Percentiles rank a stretch among this genome's conserved stretches.
Evolutionary conservation across 2,113 vertebrate genomes (phyloP).

Genomic region (Benitochromis conjunctus): DNA sequence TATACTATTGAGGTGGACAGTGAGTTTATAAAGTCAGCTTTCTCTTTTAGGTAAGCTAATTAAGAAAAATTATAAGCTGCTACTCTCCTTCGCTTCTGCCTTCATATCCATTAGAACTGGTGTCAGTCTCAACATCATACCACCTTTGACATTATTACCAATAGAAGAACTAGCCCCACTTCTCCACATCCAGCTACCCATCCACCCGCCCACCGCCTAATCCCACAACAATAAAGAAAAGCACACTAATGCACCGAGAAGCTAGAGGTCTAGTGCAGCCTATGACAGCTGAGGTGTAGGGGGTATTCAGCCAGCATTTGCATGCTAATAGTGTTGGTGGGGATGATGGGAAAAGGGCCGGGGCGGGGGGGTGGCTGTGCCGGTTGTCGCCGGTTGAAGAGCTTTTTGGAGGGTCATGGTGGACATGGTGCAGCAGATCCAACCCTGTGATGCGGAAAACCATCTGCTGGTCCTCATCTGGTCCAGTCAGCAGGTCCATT

Average conservation of each 20-base stretch:
- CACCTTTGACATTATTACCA: conserved; percentile 21
- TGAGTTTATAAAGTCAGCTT: not conserved
- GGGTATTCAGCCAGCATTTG: conserved; percentile 54
- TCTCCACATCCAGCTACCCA: not conserved
- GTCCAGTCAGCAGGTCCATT: conserved; percentile 38
- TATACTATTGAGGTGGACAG: not conserved
- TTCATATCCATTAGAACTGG: not conserved
- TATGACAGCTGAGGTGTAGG: conserved; percentile 25
- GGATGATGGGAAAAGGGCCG: not conserved
- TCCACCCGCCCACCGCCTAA: conserved; percentile 29
- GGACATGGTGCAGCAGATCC: not conserved
- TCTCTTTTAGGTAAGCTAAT: not conserved
- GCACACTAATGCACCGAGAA: conserved; percentile 44
- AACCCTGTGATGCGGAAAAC: conserved; percentile 32
- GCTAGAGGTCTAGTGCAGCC: conserved; percentile 23
- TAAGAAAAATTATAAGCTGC: not conserved
- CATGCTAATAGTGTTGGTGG: conserved; percentile 62
- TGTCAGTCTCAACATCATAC: not conserved
- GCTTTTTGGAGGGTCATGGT: not conserved
- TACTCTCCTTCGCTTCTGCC: too few species aligned
- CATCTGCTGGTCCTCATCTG: conserved; percentile 63
- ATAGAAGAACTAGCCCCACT: conserved; percentile 3
- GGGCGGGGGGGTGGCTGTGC: not conserved
- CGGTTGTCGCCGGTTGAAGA: not conserved
- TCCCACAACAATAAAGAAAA: conserved; percentile 58